Base-by-base conservation (phyloP, 2,113 vertebrate species). In the Tauraco erythrolophus region DNA sequence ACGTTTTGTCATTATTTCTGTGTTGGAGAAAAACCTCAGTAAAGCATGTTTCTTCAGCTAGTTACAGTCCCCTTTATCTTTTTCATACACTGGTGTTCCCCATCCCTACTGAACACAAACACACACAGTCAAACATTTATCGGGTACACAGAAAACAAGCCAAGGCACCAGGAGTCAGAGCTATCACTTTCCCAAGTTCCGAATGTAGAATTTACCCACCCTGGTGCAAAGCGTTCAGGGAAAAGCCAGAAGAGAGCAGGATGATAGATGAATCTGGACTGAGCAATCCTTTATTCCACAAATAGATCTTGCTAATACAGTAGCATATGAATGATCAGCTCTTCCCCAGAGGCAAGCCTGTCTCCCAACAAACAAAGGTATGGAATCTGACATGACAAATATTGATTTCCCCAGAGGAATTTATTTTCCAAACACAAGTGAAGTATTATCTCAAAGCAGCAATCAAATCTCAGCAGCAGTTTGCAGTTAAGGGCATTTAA, bases 371-470 rank as follows among this genome's bases (percentile, higher is more conserved):
- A 65, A 92, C 7, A 5, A 70, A 81, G 68, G 53, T 58, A 88
- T 48, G 31, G 58, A 88, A 76, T 56, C 62, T 64, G 70, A 89
- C 91, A 78, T 11, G 92, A 95, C 31, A 88, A 95, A 92, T 89
- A 92, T 33, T 86, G 84, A 94, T 80, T 91, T 65, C 66, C 74
- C 66, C 46, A 11, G 28, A 81, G 88, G 76, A 84, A 87, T 94
- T 94, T 68, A 41, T 92, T 96, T 96, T 88, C 76, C 64, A 78
- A 75, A 76, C 76, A 84, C 60, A 74, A 71, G 46, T 54, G 39
- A 90, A 85, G 24, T 84, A 81, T 61, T 93, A 84, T 21, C 56
- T 92, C 71, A 87, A 97, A 90, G 68, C 58, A 86, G 71, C 82
- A 88, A 85, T 82, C 69, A 84, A 79, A 70, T 14, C 79, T 64